Base-by-base conservation (phyloP, 2,797 vertebrate genomes). In the Lates japonicus region DNA sequence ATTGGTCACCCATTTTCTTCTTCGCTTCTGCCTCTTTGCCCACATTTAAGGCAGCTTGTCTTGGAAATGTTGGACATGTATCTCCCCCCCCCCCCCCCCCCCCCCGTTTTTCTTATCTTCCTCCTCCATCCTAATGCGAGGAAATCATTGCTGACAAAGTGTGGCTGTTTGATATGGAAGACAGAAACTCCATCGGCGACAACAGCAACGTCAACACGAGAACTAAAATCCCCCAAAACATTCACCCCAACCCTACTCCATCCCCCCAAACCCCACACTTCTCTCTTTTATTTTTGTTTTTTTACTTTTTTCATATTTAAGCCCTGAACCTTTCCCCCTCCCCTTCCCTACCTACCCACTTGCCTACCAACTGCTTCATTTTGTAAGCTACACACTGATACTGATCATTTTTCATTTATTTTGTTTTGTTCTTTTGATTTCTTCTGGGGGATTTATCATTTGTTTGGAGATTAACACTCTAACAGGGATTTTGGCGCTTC, bases 381-480 rank as follows among this genome's bases (percentile, higher is more conserved):
- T 85, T 88, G 74, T 82, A 64, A 88, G 83, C 89, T 90, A 71
- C 80, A 86, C 80, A 89, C 89, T 86, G 87, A 88, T 77, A 80
- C 88, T 88, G 81, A 88, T 89, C 83, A 87, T 87, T 90, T 90
- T 86, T 87, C 81, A 90, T 88, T 88, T 79, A 82, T 81, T 92
- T 92, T 82, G 75, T 91, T 94, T 90, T 83, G 29, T 92, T 88
- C 59, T 81, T 86, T 89, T 90, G 37, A 83, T 88, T 87, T 91
- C 89, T 86, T 88, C 84, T 91, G 78, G 73, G 89, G 83, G 49
- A 90, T 93, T 89, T 80, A 86, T 86, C 72, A 86, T 88, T 92
- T 90, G 83, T 91, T 91, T 89, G 88, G 94, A 95, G 93, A 95
- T 96, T 95, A 96, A 97, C 96, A 97, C 95, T 96, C 95, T 95